A percentile compares a stretch with the other conserved stretches of the same genome.
Conservation (phyloP, 2,888 invertebrate species). For the Brachyptera putata region DNA sequence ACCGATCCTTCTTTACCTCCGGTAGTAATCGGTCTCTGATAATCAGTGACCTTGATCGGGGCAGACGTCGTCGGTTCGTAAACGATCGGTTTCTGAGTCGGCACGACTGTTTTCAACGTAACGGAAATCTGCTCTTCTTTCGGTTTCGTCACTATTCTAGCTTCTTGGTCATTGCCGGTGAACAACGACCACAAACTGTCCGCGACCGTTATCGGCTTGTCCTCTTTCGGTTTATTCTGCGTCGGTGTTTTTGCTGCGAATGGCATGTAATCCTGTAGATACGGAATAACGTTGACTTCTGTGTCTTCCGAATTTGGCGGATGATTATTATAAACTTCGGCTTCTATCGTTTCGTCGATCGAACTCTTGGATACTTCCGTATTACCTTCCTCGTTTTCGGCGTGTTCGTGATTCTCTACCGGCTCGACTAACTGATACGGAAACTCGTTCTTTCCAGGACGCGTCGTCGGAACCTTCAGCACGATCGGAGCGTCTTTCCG, state of each 20-base stretch:
- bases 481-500: slow-evolving; percentile 45
- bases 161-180: slow-evolving; percentile 6
- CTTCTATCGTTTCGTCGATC: slow-evolving; percentile 12
- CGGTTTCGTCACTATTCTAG: slow-evolving; percentile 19
- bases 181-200: slow-evolving; percentile 31
- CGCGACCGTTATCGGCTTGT: slow-evolving; percentile 9
- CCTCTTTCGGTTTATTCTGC: slow-evolving; percentile 35
- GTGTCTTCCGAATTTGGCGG: slow-evolving; percentile 35
- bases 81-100: too few relatives aligned
- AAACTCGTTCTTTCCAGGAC: slow-evolving; percentile 53
- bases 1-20: neutral
- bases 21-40: slow-evolving; percentile 33
- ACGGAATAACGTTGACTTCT: slow-evolving; percentile 48
- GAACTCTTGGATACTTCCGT: slow-evolving; percentile 17
- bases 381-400: slow-evolving; percentile 39
- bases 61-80: slow-evolving; percentile 16
- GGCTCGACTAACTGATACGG: slow-evolving; percentile 53
- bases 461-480: slow-evolving; percentile 41
- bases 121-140: slow-evolving; percentile 27
- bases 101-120: slow-evolving; percentile 25
- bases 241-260: slow-evolving; percentile 42
- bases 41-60: slow-evolving; percentile 22
- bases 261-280: slow-evolving; percentile 47
- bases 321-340: slow-evolving; percentile 13
- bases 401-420: slow-evolving; percentile 41